Evolutionary conservation across 2,797 vertebrate genomes (phyloP), one percentile per base, ranked within the genome.

Genomic region (Corythornis leucogaster): DNA sequence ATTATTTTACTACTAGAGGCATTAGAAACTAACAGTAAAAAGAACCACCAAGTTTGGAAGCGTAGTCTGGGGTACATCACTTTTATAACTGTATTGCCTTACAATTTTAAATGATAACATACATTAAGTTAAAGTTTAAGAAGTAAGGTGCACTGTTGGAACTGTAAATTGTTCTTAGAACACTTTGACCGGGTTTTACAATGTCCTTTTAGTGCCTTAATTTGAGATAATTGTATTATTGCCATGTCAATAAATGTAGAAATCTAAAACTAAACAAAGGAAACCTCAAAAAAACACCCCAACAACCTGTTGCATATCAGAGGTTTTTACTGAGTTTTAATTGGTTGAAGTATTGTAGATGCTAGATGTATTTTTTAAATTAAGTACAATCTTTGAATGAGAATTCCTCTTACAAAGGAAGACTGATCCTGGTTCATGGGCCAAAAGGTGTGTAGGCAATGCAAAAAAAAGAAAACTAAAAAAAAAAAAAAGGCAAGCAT

Each of bases 141-240:
- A 96, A 99, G 98, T 98, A 95, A 95, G 97, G 97, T 99, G 99
- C 99, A 99, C 99, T 99, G 98, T 99, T 99, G 98, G 97, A 99
- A 99, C 98, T 99, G 98, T 99, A 99, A 99, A 99, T 99, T 99
- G 99, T 99, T 99, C 97, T 98, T 99, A 99, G 98, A 98, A 99
- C 98, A 99, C 98, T 99, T 97, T 97, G 98, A 98, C 98, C 98
- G 98, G 98, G 98, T 98, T 98, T 99, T 99, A 98, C 97, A 94
- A 98, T 97, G 98, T 98, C 98, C 97, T 98, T 98, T 98, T 99
- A 98, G 99, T 99, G 99, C 99, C 99, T 99, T 99, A 98, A 98
- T 96, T 97, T 98, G 98, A 98, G 97, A 98, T 97, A 98, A 98
- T 97, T 98, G 97, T 98, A 98, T 98, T 99, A 99, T 98, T 99